Evolutionary conservation across 2,888 invertebrate genomes (phyloP).

Genomic region (Synergus umbraculus): DNA sequence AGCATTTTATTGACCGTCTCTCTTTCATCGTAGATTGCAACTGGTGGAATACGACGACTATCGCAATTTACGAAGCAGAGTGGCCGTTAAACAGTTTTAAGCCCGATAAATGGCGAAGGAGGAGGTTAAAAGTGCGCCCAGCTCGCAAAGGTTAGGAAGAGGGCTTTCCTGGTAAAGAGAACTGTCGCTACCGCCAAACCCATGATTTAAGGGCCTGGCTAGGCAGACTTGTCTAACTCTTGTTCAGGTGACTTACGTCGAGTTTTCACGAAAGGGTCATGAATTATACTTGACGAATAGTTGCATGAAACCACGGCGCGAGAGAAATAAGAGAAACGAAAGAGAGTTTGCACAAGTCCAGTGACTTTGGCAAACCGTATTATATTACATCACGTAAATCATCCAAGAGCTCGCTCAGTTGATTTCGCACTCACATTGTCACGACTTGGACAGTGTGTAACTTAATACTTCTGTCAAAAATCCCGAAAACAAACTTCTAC

Average conservation of each 20-base stretch:
- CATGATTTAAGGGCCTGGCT: slow-evolving; percentile 57
- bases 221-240: slow-evolving; percentile 59
- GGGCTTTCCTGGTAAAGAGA: slow-evolving; percentile 19
- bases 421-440: slow-evolving; percentile 18
- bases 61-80: slow-evolving; percentile 71
- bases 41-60: slow-evolving; percentile 54
- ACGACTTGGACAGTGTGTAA: slow-evolving; percentile 1
- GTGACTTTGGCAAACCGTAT: slow-evolving; percentile 53
- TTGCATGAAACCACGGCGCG: slow-evolving; percentile 10
- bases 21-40: slow-evolving; percentile 46
- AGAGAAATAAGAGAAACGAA: slow-evolving; percentile 54
- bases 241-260: slow-evolving; percentile 52
- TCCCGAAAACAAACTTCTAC: neutral
- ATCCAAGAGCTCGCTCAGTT: slow-evolving; percentile 43
- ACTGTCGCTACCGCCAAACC: slow-evolving; percentile 51
- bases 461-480: neutral
- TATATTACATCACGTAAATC: slow-evolving; percentile 52
- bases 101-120: slow-evolving; percentile 68
- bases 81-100: slow-evolving; percentile 73
- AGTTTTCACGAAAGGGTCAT: slow-evolving; percentile 19
- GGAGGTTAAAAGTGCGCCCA: slow-evolving; percentile 50
- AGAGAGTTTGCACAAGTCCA: slow-evolving; percentile 35
- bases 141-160: slow-evolving; percentile 38
- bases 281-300: slow-evolving; percentile 38
- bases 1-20: slow-evolving; percentile 30